phyloP scores from a whole-genome alignment of 2,888 invertebrate species.

The Tenthredo mesomela region DNA sequence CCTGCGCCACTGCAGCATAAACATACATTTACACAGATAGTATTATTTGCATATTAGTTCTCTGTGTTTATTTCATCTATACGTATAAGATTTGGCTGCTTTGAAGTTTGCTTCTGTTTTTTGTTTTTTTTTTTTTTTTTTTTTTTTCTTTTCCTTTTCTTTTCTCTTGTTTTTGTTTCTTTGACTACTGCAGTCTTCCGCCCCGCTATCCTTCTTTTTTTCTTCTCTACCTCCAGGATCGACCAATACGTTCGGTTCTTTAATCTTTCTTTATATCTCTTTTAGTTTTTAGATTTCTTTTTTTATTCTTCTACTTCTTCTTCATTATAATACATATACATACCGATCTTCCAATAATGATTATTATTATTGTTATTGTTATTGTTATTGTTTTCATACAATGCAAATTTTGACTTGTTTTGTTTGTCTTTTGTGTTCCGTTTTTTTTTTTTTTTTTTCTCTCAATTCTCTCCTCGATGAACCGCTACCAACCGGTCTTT shows the following conservation, averaged over 20 bases:
- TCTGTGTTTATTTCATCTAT: neutral
- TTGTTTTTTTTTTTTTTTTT: neutral
- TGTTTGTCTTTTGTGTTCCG: neutral
- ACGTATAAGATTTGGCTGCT: neutral
- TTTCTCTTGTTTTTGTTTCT: neutral
- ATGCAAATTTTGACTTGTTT: neutral
- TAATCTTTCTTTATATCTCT: neutral
- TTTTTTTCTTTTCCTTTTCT: neutral
- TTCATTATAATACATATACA: neutral
- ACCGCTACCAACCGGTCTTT: slow-evolving; percentile 7
- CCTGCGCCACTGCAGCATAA: slow-evolving; percentile 52
- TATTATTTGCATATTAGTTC: neutral
- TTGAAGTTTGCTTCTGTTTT: neutral
- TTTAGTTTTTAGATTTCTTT: neutral
- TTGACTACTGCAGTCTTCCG: neutral
- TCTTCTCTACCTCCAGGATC: neutral
- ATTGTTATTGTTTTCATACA: neutral
- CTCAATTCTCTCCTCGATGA: neutral
- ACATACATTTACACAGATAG: neutral
- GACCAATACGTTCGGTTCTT: neutral
- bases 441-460: neutral
- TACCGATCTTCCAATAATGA: neutral
- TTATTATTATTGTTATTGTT: neutral
- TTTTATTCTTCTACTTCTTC: neutral
- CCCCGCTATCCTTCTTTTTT: neutral